A percentile compares a stretch with the other conserved stretches of the same genome.
Evolutionary conservation across 2,888 invertebrate species (phyloP).

Genomic region (Lasioglossum leucozonium): DNA sequence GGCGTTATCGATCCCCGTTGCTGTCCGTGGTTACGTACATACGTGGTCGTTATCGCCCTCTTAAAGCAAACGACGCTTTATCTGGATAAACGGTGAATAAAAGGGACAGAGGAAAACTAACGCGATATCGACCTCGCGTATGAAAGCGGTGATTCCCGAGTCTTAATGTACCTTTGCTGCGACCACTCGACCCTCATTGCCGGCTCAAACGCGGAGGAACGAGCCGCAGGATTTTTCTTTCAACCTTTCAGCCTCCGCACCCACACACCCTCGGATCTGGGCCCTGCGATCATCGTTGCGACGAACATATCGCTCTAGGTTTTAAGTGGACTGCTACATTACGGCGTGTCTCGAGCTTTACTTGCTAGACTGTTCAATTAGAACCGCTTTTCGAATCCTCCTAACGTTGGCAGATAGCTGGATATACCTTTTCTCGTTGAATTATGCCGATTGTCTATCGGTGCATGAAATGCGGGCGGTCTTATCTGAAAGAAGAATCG

Average conservation of each 20-base stretch:
- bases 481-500: not conserved
- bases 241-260: conserved; percentile 20
- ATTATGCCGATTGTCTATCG: not conserved
- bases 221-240: not conserved
- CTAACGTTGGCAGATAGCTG: not conserved
- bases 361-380: not conserved
- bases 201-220: not conserved
- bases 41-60: conserved; percentile 65
- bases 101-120: conserved; percentile 30
- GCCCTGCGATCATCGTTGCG: not conserved
- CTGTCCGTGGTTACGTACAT: conserved; percentile 38
- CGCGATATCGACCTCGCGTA: conserved; percentile 12
- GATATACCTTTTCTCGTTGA: not conserved
- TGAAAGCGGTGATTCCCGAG: conserved; percentile 21
- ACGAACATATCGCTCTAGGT: not conserved
- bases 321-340: not conserved
- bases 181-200: conserved; percentile 24
- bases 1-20: conserved; percentile 67
- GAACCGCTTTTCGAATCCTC: not conserved
- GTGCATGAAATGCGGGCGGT: too few species aligned
- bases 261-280: not conserved
- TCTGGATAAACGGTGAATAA: conserved; percentile 63
- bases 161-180: conserved; percentile 28
- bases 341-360: not conserved
- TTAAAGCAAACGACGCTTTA: conserved; percentile 61